Conservation (phyloP, 2,797 vertebrate species). For the Austrolebias charrua region DNA sequence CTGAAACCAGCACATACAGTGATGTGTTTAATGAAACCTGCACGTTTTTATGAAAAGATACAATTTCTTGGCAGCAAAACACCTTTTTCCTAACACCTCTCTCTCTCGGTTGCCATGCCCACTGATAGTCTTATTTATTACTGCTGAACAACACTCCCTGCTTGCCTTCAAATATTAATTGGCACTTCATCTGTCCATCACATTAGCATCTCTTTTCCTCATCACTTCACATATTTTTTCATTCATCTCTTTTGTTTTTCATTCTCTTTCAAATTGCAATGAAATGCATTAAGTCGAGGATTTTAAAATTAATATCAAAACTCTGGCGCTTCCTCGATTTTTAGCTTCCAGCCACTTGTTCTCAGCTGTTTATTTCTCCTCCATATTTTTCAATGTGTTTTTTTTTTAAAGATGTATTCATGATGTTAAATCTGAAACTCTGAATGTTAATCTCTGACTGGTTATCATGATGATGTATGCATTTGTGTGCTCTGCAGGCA, state of each 20-base stretch:
- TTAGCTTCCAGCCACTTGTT: neutral
- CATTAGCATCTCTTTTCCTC: conserved; percentile 36
- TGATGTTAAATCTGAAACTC: conserved; percentile 2
- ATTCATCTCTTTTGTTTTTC: conserved; percentile 4
- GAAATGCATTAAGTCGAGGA: conserved; percentile 13
- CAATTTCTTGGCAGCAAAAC: conserved; percentile 24
- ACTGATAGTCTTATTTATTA: conserved; percentile 51
- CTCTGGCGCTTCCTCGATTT: neutral
- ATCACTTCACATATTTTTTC: conserved; percentile 31
- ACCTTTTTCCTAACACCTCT: conserved; percentile 15
- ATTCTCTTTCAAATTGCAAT: conserved; percentile 15
- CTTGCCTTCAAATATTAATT: conserved; percentile 44
- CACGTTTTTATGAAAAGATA: neutral
- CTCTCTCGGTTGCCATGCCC: conserved; percentile 18
- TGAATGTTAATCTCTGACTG: conserved; percentile 10
- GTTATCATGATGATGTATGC: conserved; percentile 18
- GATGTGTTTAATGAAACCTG: no score
- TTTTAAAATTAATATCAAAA: conserved; percentile 17
- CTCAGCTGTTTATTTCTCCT: conserved; percentile 8
- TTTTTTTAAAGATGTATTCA: conserved; percentile 2
- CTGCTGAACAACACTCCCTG: conserved; percentile 41
- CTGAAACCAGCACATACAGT: no score
- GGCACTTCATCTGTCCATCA: conserved; percentile 57
- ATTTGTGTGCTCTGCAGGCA: conserved; percentile 54
- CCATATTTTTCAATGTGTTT: neutral